phyloP scores from a whole-genome alignment of 2,113 vertebrate species.

The Callipepla squamata region DNA sequence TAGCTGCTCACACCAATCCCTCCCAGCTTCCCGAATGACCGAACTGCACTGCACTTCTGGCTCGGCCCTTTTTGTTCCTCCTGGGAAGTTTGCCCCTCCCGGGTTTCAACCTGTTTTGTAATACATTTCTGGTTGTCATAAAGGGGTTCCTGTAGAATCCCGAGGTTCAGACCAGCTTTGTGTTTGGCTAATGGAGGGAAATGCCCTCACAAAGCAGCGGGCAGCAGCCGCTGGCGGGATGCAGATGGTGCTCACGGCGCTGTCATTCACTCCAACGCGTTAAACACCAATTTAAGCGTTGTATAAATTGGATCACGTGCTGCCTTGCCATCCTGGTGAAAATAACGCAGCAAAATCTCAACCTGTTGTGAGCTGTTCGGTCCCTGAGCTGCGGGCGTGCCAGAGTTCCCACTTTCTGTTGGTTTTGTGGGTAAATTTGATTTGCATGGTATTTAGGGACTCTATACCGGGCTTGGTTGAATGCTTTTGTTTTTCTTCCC shows the following conservation, averaged over 20 bases:
- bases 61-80: not conserved
- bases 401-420: not conserved
- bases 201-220: not conserved
- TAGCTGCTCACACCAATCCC: too few relatives aligned
- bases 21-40: not conserved
- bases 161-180: not conserved
- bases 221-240: not conserved
- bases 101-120: not conserved
- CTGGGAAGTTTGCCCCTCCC: conserved; percentile 21
- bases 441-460: not conserved
- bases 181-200: not conserved
- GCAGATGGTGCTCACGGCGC: not conserved
- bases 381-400: fast-evolving
- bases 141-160: not conserved
- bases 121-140: not conserved
- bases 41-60: not conserved
- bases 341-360: not conserved
- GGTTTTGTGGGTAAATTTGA: not conserved
- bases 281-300: not conserved
- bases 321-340: not conserved
- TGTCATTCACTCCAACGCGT: not conserved
- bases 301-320: not conserved
- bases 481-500: not conserved
- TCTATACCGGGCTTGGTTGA: not conserved
- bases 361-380: not conserved